Evolutionary conservation across 2,888 invertebrate species (phyloP).

Genomic region (Steinernema carpocapsae): DNA sequence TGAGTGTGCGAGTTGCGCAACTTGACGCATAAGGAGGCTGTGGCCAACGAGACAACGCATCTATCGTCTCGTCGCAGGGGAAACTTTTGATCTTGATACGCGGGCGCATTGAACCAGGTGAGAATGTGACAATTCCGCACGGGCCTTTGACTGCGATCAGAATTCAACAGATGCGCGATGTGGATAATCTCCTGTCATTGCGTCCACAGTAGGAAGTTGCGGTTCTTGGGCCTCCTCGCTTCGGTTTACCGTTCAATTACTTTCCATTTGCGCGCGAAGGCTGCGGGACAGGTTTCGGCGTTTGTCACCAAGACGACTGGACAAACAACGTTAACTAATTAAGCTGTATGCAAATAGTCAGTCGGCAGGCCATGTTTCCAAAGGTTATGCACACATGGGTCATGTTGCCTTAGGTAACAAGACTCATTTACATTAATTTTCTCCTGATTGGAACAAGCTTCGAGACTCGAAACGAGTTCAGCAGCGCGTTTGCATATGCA

Average conservation of each 20-base stretch:
- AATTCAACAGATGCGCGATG: conserved; percentile 15
- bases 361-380: not conserved
- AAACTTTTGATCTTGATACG: conserved; percentile 26
- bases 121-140: conserved; percentile 8
- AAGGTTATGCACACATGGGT: conserved; percentile 10
- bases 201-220: conserved; percentile 9
- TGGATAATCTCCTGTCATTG: conserved; percentile 24
- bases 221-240: not conserved
- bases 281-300: conserved; percentile 27
- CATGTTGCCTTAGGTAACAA: conserved; percentile 7
- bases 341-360: conserved; percentile 1
- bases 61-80: not conserved
- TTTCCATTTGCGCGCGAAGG: conserved; percentile 28
- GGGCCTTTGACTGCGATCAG: conserved; percentile 1
- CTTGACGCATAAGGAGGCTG: conserved; percentile 2
- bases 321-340: conserved; percentile 27
- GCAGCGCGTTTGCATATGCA: not conserved
- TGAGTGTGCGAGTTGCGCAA: conserved; percentile 20
- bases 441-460: not conserved
- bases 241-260: conserved; percentile 33
- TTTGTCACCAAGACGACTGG: conserved; percentile 32
- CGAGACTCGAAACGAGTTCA: not conserved
- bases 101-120: conserved; percentile 12
- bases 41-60: not conserved
- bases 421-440: not conserved